Base-by-base conservation (phyloP, 2,888 invertebrate species). In the Phragmatobia fuliginosa region DNA sequence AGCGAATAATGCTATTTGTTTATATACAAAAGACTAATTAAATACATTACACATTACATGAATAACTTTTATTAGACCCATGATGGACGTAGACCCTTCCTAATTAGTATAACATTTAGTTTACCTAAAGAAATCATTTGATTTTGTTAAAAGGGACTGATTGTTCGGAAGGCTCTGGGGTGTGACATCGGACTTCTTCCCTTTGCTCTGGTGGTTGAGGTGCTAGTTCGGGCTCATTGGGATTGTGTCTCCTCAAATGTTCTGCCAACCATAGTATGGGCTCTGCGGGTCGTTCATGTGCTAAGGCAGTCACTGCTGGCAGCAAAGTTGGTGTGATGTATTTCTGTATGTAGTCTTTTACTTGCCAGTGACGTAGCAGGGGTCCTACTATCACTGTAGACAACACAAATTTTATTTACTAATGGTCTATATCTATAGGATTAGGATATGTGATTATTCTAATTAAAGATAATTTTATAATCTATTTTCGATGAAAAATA, bases 241-340 rank as follows among this genome's bases (percentile, higher is more conserved):
- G 97, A 92, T 98, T 98, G 88, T 98, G 96, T 59, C 95, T 90
- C 10, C 97, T 91, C 58, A 98, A 91, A 96, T 97, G 97, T 77
- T 98, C 97, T 1, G 97, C 98, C 59, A 98, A 91, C 97, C 97
- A 98, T 38, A 97, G 87, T 56, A 98, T 91, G 0, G 98, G 98
- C 88, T 98, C 97, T 0, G 95, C 92, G 0, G 98, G 98, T 76
- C 97, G 97, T 82, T 96, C 95, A 90, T 91, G 96, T 90, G 97
- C 97, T 36, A 98, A 92, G 83, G 97, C 96, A 1, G 96, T 95
- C 65, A 97, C 88, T 4, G 96, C 97, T 38, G 96, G 94, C 36
- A 95, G 77, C 59, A 98, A 91, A 0, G 96, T 96, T 0, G 96
- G 96, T 73, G 97, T 97, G 14, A 98, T 93, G 67, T 96, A 91